Evolutionary conservation across 2,888 invertebrate genomes (phyloP).

Genomic region (Cerastoderma edule): DNA sequence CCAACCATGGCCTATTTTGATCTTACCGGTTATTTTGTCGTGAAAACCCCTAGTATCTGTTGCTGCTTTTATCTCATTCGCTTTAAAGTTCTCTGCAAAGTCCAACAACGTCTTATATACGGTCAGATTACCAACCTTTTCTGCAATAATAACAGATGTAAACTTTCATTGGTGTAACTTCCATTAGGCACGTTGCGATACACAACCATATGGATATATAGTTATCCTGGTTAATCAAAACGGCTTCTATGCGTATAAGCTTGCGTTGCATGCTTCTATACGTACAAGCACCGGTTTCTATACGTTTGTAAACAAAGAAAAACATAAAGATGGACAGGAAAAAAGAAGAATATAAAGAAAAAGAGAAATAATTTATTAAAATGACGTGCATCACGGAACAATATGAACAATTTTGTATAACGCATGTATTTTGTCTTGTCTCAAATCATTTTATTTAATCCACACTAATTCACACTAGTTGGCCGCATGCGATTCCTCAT

Average conservation of each 20-base stretch:
- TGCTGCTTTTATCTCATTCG: not conserved
- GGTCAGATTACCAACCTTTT: slow-evolving; percentile 9
- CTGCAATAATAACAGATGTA: not conserved
- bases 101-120: not conserved
- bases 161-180: not conserved
- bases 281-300: not conserved
- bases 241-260: not conserved
- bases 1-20: not conserved
- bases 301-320: not conserved
- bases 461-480: too few species aligned
- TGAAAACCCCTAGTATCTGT: slow-evolving; percentile 19
- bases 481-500: too few species aligned
- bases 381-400: too few species aligned
- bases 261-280: not conserved
- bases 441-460: too few species aligned
- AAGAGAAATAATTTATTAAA: too few species aligned
- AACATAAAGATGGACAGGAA: not conserved
- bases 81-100: slow-evolving; percentile 15
- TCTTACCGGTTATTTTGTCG: slow-evolving; percentile 27
- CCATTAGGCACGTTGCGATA: too few species aligned
- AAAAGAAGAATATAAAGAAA: too few species aligned
- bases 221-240: not conserved
- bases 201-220: too few species aligned
- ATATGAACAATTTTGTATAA: too few species aligned
- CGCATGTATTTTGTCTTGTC: too few species aligned